A percentile compares a stretch with the other conserved stretches of the same genome.
These are phyloP conservation scores for Halocynthia aurantium DNA, from an alignment of 23 tunicate genomes.

Conservation along the genomic window DNA sequence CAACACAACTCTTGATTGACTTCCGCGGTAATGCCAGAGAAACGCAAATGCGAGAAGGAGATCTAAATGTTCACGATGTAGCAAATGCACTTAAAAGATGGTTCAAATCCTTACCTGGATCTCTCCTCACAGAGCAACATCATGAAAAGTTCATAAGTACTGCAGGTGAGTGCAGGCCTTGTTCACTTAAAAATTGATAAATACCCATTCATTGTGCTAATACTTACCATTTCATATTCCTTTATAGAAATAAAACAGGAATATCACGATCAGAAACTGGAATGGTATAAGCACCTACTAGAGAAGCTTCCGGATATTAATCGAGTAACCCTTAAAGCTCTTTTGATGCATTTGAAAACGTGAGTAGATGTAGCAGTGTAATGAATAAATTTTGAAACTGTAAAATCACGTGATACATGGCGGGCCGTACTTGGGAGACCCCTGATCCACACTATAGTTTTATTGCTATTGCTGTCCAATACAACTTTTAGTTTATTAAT, in stretches of 20 bases:
- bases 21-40: conserved; percentile 79
- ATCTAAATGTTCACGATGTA: conserved; percentile 81
- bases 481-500: neutral
- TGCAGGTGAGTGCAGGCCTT: conserved; percentile 31
- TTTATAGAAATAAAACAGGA: conserved; percentile 35
- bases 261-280: conserved; percentile 45
- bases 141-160: conserved; percentile 69
- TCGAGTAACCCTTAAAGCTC: conserved; percentile 57
- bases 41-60: conserved; percentile 73
- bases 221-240: neutral
- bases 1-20: conserved; percentile 54
- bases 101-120: conserved; percentile 79
- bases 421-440: too few relatives aligned
- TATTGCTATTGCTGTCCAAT: neutral
- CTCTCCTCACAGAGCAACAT: conserved; percentile 57
- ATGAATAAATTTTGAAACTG: neutral
- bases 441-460: too few relatives aligned
- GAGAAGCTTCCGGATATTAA: conserved; percentile 58
- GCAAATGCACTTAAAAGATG: conserved; percentile 92
- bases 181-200: neutral
- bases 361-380: conserved; percentile 12
- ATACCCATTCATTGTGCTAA: neutral
- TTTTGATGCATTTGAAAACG: conserved; percentile 74
- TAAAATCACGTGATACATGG: neutral
- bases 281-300: conserved; percentile 69